phyloP scores from a whole-genome alignment of 2,113 vertebrate genomes.

The Scalopus aquaticus region DNA sequence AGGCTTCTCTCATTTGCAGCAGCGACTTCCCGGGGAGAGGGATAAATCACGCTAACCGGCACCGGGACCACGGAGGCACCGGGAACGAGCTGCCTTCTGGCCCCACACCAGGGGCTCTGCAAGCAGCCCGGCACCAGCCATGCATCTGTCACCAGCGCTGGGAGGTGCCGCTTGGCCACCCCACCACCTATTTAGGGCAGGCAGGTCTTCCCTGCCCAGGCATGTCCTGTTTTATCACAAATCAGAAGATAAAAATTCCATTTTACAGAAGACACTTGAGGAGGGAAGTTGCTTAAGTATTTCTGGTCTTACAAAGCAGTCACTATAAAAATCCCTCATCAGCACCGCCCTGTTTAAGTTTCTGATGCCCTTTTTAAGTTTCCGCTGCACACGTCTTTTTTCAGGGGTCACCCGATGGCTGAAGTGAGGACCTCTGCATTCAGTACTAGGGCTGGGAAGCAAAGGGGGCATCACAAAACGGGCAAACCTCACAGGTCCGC shows the following conservation, averaged over 20 bases:
- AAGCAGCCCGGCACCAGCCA: not conserved
- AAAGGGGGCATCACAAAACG: not conserved
- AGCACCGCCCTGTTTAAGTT: not conserved
- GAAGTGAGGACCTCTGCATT: not conserved
- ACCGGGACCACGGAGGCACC: fast-evolving
- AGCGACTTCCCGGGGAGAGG: not conserved
- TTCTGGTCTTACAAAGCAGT: not conserved
- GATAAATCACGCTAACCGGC: not conserved
- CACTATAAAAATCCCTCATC: not conserved
- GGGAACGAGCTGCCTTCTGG: not conserved
- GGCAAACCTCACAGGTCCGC: not conserved
- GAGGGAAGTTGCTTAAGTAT: not conserved
- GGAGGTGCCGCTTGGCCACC: too few relatives aligned
- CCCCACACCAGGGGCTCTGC: not conserved
- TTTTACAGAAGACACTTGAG: not conserved
- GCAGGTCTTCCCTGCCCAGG: not conserved
- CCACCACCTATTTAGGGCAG: fast-evolving
- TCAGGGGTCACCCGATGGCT: too few relatives aligned
- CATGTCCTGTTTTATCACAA: not conserved
- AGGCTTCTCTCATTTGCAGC: not conserved
- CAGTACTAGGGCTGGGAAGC: not conserved
- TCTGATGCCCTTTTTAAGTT: not conserved
- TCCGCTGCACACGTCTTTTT: not conserved
- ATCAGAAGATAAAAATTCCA: not conserved
- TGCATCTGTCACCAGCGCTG: too few relatives aligned